phyloP scores from a whole-genome alignment of 2,113 vertebrate genomes.

The Amphiprion percula region DNA sequence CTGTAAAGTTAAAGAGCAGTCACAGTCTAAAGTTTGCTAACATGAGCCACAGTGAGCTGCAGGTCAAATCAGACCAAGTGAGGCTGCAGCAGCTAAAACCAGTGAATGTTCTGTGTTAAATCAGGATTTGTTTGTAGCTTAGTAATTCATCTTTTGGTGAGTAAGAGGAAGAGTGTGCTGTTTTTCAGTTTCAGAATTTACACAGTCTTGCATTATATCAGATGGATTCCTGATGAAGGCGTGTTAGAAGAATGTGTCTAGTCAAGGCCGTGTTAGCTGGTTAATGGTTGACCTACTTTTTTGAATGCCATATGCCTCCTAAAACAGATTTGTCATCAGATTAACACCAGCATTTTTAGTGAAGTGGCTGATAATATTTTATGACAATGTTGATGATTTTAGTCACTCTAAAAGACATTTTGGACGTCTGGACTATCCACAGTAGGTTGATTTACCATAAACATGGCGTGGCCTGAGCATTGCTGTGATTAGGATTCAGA shows the following conservation, averaged over 20 bases:
- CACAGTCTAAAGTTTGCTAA: too few species aligned
- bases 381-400: slow-evolving; percentile 26
- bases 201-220: not conserved
- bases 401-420: slow-evolving; percentile 26
- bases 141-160: not conserved
- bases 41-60: not conserved
- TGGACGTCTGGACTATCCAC: not conserved
- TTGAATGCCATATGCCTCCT: slow-evolving; percentile 90
- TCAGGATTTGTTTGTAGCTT: not conserved
- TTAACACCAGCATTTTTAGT: slow-evolving; percentile 64
- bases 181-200: not conserved
- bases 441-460: slow-evolving; percentile 2
- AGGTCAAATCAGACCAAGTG: not conserved
- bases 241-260: slow-evolving; percentile 83
- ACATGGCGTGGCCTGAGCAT: not conserved
- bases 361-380: slow-evolving; percentile 43
- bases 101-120: not conserved
- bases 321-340: slow-evolving; percentile 87
- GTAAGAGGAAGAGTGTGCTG: not conserved
- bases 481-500: not conserved
- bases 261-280: slow-evolving; percentile 89
- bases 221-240: slow-evolving; percentile 55
- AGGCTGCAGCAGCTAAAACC: not conserved
- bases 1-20: too few species aligned
- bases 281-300: slow-evolving; percentile 96